These are phyloP conservation scores for Agrilus planipennis DNA, from an alignment of 1,140 invertebrate genomes.

Conservation along the genomic window DNA sequence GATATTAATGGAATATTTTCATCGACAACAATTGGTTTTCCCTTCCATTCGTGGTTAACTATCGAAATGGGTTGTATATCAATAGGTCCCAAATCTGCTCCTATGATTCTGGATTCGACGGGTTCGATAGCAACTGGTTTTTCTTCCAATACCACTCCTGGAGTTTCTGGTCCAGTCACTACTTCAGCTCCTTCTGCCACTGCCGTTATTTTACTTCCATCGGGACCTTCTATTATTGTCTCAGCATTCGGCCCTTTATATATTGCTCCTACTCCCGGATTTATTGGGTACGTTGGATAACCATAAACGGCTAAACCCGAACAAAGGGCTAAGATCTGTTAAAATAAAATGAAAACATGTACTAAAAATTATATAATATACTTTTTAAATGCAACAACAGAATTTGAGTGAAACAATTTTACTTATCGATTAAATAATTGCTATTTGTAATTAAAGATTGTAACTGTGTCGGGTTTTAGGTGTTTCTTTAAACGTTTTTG, in stretches of 20 bases:
- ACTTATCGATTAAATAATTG: no score
- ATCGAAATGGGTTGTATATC: not conserved
- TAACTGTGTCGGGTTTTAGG: no score
- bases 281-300: conserved; percentile 8
- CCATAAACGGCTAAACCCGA: not conserved
- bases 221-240: conserved; percentile 18
- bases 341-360: no score
- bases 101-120: not conserved
- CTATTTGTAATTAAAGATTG: no score
- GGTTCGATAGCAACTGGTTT: not conserved
- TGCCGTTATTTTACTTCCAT: conserved; percentile 14
- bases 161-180: conserved; percentile 5
- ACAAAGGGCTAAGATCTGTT: no score
- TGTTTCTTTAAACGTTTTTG: no score
- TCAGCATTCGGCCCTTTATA: conserved; percentile 17
- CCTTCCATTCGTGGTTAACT: no score
- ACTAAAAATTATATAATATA: no score
- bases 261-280: conserved; percentile 13
- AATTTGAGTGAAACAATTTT: no score
- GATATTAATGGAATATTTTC: conserved; percentile 5
- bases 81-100: not conserved
- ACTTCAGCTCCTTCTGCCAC: conserved; percentile 12
- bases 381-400: no score
- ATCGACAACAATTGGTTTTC: not conserved
- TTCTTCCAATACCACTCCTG: not conserved